Conservation (phyloP, 2,797 vertebrate species). For the Anas flavirostris region DNA sequence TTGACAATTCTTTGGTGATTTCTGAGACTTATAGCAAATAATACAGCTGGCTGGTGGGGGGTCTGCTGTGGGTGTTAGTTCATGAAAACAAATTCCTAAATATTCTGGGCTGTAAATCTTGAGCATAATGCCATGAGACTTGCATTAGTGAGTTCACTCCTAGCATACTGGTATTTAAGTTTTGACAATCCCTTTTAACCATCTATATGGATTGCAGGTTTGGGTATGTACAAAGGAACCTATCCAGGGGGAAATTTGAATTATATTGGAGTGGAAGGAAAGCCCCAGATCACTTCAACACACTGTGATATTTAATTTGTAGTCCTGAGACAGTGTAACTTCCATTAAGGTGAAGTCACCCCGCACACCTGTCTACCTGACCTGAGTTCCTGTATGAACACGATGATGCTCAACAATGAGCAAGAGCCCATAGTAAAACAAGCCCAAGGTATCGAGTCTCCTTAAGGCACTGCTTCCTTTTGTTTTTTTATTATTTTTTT, state of each 20-base stretch:
- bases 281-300: neutral
- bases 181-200: slow-evolving; percentile 27
- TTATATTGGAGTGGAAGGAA: neutral
- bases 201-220: neutral
- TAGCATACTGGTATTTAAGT: neutral
- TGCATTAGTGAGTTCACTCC: neutral
- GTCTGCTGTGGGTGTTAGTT: neutral
- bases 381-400: neutral
- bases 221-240: neutral
- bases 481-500: neutral
- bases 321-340: neutral
- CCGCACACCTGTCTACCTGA: neutral
- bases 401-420: neutral
- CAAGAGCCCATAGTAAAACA: neutral
- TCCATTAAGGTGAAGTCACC: slow-evolving; percentile 35
- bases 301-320: neutral
- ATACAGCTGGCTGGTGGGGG: neutral
- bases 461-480: neutral
- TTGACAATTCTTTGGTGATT: slow-evolving; percentile 3
- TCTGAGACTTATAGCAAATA: neutral
- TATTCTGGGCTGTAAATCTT: neutral
- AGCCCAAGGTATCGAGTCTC: neutral
- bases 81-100: neutral
- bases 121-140: neutral
- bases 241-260: neutral